These are phyloP conservation scores for Ambastaia sidthimunki DNA, from an alignment of 2,797 vertebrate genomes.

Conservation along the genomic window DNA sequence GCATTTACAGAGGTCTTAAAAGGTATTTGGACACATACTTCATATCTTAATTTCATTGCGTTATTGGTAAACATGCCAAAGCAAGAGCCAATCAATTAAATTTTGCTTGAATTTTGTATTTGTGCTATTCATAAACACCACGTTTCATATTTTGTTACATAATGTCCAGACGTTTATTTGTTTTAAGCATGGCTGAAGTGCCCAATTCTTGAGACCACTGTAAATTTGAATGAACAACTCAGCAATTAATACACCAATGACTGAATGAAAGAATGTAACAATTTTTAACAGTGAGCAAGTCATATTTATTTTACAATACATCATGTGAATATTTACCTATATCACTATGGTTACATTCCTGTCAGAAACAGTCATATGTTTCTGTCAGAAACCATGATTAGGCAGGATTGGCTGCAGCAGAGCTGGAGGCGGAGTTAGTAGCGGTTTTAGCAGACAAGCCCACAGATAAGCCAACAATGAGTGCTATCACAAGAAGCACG, in stretches of 20 bases:
- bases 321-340: conserved; percentile 2
- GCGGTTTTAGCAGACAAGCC: conserved; percentile 76
- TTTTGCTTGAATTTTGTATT: neutral
- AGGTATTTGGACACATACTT: no score
- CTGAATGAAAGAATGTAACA: neutral
- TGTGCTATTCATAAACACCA: neutral
- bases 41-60: no score
- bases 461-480: conserved; percentile 90
- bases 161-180: neutral
- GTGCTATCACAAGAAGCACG: conserved; percentile 83
- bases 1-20: no score
- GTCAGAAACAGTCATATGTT: conserved; percentile 32
- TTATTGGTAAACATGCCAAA: no score
- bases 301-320: conserved; percentile 35
- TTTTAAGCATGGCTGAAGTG: neutral
- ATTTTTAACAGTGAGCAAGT: neutral
- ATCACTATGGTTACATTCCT: conserved; percentile 3
- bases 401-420: conserved; percentile 43
- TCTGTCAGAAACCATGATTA: conserved; percentile 66
- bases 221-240: neutral
- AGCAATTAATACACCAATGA: neutral
- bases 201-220: no score
- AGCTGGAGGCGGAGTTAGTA: conserved; percentile 34
- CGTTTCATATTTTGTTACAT: neutral
- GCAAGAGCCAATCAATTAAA: no score